A percentile compares a stretch with the other conserved stretches of the same genome.
These are phyloP conservation scores for Chrysemys picta DNA, from an alignment of 2,113 vertebrate genomes.

Conservation along the genomic window DNA sequence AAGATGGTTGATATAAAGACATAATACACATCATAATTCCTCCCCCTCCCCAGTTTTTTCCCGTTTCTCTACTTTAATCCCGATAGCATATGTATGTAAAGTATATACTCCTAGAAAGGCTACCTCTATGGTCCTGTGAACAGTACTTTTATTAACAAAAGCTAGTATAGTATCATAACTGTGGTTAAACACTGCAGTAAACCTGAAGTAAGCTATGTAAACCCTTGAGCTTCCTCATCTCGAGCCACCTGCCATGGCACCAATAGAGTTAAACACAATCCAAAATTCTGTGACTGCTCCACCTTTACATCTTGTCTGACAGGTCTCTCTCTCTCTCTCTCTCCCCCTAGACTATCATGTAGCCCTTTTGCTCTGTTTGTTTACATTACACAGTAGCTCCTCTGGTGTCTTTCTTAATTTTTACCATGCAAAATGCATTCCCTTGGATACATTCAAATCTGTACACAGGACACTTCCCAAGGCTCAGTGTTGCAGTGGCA, in stretches of 20 bases:
- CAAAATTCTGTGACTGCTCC: background rate
- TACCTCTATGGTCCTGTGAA: background rate
- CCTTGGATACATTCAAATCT: constrained; percentile 42
- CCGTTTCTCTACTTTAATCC: background rate
- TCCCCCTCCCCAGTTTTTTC: background rate
- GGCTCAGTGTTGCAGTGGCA: constrained; percentile 18
- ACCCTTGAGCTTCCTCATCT: background rate
- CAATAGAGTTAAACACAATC: constrained; percentile 35
- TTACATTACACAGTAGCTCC: constrained; percentile 63
- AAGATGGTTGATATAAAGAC: background rate
- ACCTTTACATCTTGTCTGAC: constrained; percentile 61
- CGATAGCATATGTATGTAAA: background rate
- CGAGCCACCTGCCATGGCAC: background rate
- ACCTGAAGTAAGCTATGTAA: background rate
- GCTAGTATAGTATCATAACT: background rate
- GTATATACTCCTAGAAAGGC: background rate
- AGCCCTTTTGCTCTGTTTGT: constrained; percentile 73
- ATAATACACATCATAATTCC: background rate
- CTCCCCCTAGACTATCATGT: constrained; percentile 44
- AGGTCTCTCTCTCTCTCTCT: constrained; percentile 6
- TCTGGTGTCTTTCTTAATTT: constrained; percentile 62
- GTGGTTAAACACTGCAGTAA: background rate
- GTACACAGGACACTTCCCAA: constrained; percentile 29
- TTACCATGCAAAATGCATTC: constrained; percentile 51
- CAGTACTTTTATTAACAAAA: background rate